Percentiles rank a stretch among this genome's conserved stretches.
phyloP scores from a whole-genome alignment of 2,888 invertebrate genomes.

The Dusona sp. region DNA sequence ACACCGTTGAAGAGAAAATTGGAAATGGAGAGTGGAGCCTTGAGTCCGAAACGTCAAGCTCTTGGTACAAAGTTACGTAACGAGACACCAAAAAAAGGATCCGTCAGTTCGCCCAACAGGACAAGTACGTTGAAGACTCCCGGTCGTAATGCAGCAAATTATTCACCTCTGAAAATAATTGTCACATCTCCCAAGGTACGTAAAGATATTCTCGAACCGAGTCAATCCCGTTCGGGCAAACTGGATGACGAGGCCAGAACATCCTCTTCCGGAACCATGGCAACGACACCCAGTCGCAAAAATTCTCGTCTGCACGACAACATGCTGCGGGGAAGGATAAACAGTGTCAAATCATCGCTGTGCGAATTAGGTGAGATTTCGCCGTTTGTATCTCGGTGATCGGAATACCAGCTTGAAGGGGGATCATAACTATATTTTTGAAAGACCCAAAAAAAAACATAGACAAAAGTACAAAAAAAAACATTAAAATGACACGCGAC shows the following conservation, averaged over 20 bases:
- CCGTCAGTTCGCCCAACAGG: constrained; percentile 69
- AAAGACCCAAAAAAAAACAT: constrained; percentile 8
- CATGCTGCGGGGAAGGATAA: constrained; percentile 67
- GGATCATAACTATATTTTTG: constrained; percentile 15
- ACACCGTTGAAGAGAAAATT: constrained; percentile 76
- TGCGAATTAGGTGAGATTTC: constrained; percentile 67
- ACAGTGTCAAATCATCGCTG: constrained; percentile 41
- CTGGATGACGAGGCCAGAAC: constrained; percentile 22
- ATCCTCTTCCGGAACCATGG: constrained; percentile 13
- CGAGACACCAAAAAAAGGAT: constrained; percentile 62
- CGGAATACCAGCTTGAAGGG: constrained; percentile 11
- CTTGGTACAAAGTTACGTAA: constrained; percentile 34
- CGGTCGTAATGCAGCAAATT: constrained; percentile 74
- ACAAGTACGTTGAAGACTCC: constrained; percentile 74
- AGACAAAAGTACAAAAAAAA: constrained; percentile 15
- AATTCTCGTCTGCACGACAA: constrained; percentile 65
- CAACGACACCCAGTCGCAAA: constrained; percentile 67
- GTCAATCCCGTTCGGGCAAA: constrained; percentile 45
- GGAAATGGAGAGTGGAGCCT: constrained; percentile 16
- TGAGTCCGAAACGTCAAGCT: constrained; percentile 64
- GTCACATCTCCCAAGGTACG: constrained; percentile 78
- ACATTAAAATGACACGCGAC: constrained; percentile 44
- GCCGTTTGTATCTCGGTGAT: constrained; percentile 50
- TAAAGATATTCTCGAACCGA: constrained; percentile 61
- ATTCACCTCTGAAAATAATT: constrained; percentile 80